A percentile compares a stretch with the other conserved stretches of the same genome.
These are phyloP conservation scores for Plebejus argus DNA, from an alignment of 2,888 invertebrate genomes.

Conservation along the genomic window DNA sequence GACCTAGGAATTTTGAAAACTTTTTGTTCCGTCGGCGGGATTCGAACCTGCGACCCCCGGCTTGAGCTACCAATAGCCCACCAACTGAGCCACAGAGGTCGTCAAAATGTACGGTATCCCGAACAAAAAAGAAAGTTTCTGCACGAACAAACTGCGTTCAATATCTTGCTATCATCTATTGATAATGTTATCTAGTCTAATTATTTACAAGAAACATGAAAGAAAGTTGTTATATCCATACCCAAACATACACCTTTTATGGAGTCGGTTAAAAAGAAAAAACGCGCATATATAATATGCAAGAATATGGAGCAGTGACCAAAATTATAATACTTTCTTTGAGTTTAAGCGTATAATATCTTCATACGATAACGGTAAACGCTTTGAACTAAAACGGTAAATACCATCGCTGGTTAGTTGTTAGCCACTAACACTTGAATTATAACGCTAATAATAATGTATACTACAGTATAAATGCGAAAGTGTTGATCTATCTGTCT, in stretches of 20 bases:
- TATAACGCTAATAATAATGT: background rate
- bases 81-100: too few species aligned
- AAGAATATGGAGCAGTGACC: background rate
- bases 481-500: background rate
- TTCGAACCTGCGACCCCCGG: too few species aligned
- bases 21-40: too few species aligned
- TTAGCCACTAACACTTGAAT: background rate
- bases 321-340: background rate
- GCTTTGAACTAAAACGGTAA: constrained; percentile 16
- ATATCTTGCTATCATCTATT: background rate
- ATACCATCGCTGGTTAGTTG: background rate
- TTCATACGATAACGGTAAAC: background rate
- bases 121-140: background rate
- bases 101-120: background rate
- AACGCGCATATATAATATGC: background rate
- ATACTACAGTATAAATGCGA: background rate
- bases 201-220: background rate
- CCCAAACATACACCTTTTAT: background rate
- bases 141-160: background rate
- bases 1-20: too few species aligned
- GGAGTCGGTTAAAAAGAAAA: background rate
- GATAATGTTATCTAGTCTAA: background rate
- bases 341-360: background rate
- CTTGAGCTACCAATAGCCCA: too few species aligned
- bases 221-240: background rate